Evolutionary conservation across 2,797 vertebrate species (phyloP), one percentile per base, ranked within the genome.

Genomic region (Rousettus madagascariensis): DNA sequence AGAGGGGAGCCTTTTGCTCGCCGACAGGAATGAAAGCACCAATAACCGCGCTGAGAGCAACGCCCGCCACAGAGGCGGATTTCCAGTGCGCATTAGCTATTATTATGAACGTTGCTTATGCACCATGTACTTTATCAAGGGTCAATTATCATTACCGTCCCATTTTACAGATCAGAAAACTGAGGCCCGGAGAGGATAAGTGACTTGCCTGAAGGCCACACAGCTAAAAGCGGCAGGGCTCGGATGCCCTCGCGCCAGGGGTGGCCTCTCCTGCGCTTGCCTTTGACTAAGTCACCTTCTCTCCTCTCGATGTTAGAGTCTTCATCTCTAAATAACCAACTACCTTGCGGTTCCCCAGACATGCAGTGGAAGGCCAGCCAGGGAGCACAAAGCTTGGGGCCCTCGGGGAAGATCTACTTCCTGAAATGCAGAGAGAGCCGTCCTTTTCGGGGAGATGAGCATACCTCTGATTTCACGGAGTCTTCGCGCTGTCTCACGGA

Each of bases 151-250:
- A 33, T 12, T 20, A 55, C 12, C 13, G 51, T 43, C 20, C 77
- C 66, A 82, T 90, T 87, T 71, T 57, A 71, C 10, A 78, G 63
- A 38, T 33, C 5, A 86, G 84, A 36, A 89, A 86, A 69, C 38
- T 0, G 68, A 95, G 75, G n/a, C 65, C 30, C 19, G 20, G 10
- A 61, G 51, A 80, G 65, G 36, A 26, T 63, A 80, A 36, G n/a
- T 8, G 38, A 53, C 30, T 53, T 72, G 59, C 53, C 22, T 46
- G 2, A 24, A 69, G 20, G n/a, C 57, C n/a, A 59, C 84, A 71
- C 69, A 63, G 77, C 51, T 38, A 15, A 71, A 55, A 26, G 46
- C 4, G 41, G 20, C 30, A 30, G 74, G 53, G 66, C 17, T n/a
- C 1, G 0, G 2, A 36, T 16, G 71, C 22, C 28, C 74, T 78